These are phyloP conservation scores for Paralichthys olivaceus DNA, from an alignment of 2,113 vertebrate genomes.

Conservation along the genomic window DNA sequence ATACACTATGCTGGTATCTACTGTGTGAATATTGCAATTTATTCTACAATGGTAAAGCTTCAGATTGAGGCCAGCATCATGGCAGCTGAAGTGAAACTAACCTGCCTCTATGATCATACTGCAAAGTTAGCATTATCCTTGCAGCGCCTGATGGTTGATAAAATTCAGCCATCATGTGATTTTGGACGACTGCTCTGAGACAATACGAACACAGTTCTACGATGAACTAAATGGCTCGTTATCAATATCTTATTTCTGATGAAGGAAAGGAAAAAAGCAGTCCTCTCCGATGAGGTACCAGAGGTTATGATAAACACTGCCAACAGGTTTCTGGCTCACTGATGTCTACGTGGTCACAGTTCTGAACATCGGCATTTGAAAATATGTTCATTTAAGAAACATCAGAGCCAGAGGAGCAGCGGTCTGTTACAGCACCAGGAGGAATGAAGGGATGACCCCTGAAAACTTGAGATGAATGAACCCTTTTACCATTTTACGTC, in stretches of 20 bases:
- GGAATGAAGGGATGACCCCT: slow-evolving; percentile 75
- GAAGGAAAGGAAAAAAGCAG: slow-evolving; percentile 20
- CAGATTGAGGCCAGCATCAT: slow-evolving; percentile 27
- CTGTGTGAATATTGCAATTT: slow-evolving; percentile 60
- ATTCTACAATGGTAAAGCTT: slow-evolving; percentile 29
- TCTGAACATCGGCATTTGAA: slow-evolving; percentile 39
- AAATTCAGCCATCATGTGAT: background rate
- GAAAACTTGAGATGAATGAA: slow-evolving; percentile 65
- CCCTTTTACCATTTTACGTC: slow-evolving; percentile 53
- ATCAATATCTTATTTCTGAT: slow-evolving; percentile 22
- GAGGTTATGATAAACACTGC: slow-evolving; percentile 45
- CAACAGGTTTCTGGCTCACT: slow-evolving; percentile 24
- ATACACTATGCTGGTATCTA: slow-evolving; percentile 54
- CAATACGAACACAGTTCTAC: background rate
- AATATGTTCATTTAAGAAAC: slow-evolving; percentile 38
- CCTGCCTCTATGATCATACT: slow-evolving; percentile 16
- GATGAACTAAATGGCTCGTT: slow-evolving; percentile 26
- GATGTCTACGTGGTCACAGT: slow-evolving; percentile 55
- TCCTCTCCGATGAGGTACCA: slow-evolving; percentile 52
- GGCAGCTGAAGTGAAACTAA: slow-evolving; percentile 2
- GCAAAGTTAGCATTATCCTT: background rate
- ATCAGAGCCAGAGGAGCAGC: slow-evolving; percentile 54
- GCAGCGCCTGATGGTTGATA: background rate
- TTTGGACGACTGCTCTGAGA: background rate
- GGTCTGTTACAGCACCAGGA: slow-evolving; percentile 85